These are phyloP conservation scores for Dryocosmus kuriphilus DNA, from an alignment of 2,888 invertebrate species.

Conservation along the genomic window DNA sequence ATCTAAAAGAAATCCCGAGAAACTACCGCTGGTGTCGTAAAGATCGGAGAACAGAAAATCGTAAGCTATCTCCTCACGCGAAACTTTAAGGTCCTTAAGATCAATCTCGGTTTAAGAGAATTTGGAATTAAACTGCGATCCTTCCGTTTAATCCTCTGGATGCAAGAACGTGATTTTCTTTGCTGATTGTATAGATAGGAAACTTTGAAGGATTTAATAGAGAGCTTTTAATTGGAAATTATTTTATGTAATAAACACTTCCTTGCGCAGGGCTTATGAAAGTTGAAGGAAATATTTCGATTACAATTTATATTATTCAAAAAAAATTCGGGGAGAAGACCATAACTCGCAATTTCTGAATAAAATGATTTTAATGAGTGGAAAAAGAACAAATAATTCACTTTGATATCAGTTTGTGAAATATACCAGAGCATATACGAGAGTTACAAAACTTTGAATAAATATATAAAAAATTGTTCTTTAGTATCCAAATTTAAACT, in stretches of 20 bases:
- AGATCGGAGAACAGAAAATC: conserved; percentile 20
- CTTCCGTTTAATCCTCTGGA: conserved; percentile 13
- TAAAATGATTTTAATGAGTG: too few relatives aligned
- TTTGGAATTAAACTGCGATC: conserved; percentile 3
- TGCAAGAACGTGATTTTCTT: neutral
- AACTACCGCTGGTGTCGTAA: conserved; percentile 26
- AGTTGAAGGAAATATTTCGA: too few relatives aligned
- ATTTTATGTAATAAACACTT: neutral
- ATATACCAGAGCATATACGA: too few relatives aligned
- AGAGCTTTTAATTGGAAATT: neutral
- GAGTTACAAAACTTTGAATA: too few relatives aligned
- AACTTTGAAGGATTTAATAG: neutral
- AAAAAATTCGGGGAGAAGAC: too few relatives aligned
- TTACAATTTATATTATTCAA: too few relatives aligned
- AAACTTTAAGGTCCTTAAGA: conserved; percentile 30
- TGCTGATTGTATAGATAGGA: neutral
- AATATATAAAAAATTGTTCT: too few relatives aligned
- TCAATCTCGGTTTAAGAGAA: conserved; percentile 35
- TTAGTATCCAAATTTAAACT: too few relatives aligned
- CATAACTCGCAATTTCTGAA: too few relatives aligned
- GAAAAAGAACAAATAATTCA: too few relatives aligned
- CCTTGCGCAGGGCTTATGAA: too few relatives aligned
- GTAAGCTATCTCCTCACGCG: conserved; percentile 12
- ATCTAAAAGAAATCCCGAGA: neutral
- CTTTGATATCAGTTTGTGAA: too few relatives aligned